phyloP scores from a whole-genome alignment of 2,888 invertebrate genomes.

The Dynastes maya region DNA sequence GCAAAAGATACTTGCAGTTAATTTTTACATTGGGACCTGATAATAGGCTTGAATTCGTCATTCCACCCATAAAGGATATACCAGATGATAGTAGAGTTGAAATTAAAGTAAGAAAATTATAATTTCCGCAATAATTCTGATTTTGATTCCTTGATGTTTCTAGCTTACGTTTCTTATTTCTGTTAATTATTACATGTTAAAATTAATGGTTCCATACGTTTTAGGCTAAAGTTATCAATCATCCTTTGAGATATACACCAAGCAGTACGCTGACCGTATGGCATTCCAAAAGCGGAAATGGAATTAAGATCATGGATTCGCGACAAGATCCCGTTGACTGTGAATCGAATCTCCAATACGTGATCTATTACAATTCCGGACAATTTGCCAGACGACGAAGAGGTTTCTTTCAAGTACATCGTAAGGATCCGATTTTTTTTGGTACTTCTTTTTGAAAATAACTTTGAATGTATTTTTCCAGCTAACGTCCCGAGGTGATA shows the following conservation, averaged over 20 bases:
- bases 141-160: too few species aligned
- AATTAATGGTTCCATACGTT: background rate
- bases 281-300: background rate
- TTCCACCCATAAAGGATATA: conserved; percentile 63
- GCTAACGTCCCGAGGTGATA: conserved; percentile 21
- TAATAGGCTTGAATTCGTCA: conserved; percentile 62
- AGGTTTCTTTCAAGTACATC: conserved; percentile 25
- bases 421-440: background rate
- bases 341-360: background rate
- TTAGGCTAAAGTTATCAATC: conserved; percentile 7
- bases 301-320: conserved; percentile 4
- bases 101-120: background rate
- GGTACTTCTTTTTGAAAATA: background rate
- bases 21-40: conserved; percentile 62
- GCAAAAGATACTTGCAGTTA: conserved; percentile 64
- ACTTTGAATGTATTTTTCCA: background rate
- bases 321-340: background rate
- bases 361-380: conserved; percentile 16
- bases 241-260: background rate
- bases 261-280: background rate
- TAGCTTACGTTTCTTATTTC: too few species aligned
- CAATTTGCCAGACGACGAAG: background rate
- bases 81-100: background rate
- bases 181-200: too few species aligned
- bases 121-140: background rate